phyloP scores from a whole-genome alignment of 1,140 invertebrate genomes.

The Macrobrachium rosenbergii region DNA sequence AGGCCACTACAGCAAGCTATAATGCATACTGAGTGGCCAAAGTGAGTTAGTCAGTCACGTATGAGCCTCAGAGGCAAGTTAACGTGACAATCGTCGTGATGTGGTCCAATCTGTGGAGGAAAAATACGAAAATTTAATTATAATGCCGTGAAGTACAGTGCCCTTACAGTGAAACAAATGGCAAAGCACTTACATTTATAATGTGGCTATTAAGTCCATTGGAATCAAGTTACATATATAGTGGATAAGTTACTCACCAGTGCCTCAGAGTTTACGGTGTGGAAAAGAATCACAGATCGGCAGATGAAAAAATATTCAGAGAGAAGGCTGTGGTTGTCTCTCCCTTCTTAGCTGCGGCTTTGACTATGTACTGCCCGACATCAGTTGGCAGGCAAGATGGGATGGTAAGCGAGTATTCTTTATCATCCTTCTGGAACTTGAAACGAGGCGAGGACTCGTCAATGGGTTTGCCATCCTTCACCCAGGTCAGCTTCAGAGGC shows the following conservation, averaged over 20 bases:
- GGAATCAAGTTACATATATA: neutral
- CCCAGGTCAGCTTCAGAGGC: conserved; percentile 82
- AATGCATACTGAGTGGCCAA: conserved; percentile 36
- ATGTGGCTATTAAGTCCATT: neutral
- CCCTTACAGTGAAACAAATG: neutral
- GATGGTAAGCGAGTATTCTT: conserved; percentile 78
- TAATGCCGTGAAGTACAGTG: neutral
- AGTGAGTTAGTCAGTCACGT: conserved; percentile 51
- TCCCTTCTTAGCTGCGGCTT: conserved; percentile 86
- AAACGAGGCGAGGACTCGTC: conserved; percentile 83
- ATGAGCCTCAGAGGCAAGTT: conserved; percentile 2
- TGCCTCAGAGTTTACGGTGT: conserved; percentile 23
- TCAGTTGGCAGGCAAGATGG: conserved; percentile 83
- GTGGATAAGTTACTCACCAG: conserved; percentile 10
- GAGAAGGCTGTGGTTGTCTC: conserved; percentile 88
- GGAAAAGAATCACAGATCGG: conserved; percentile 43
- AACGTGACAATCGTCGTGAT: conserved; percentile 41
- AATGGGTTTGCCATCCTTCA: conserved; percentile 90
- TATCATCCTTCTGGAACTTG: conserved; percentile 85
- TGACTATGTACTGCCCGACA: conserved; percentile 90
- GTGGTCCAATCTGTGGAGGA: conserved; percentile 50
- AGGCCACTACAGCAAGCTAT: conserved; percentile 22
- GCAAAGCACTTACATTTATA: neutral
- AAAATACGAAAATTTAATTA: neutral
- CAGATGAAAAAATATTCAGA: conserved; percentile 74